Base-by-base conservation (phyloP, 2,113 vertebrate species). In the Pomatostomus ruficeps region DNA sequence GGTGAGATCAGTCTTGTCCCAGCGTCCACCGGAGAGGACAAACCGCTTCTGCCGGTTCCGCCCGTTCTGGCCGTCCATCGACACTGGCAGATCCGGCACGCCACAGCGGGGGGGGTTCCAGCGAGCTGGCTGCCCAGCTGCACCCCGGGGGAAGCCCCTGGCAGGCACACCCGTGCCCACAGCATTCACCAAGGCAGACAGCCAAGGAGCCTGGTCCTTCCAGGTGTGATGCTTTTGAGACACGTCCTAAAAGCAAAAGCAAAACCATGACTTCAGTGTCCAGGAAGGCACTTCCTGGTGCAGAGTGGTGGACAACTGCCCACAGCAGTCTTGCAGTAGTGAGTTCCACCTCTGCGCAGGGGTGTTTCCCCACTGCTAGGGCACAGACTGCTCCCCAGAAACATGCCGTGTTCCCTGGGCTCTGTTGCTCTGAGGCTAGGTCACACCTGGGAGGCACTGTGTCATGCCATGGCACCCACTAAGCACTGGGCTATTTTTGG, bases 1-100 rank as follows among this genome's bases (percentile, higher is more conserved):
- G 45, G 99, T 99, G 95, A 99, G 98, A 81, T 99, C 97, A 0
- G 93, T 98, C 97, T 98, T 99, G 83, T 99, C 98, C 98, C 98
- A 98, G 78, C 98, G 98, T 11, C 98, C 98, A 0, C 99, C 99
- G 0, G 98, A 98, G 74, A 99, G 96, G 45, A 99, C 98, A 0
- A 98, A 99, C 35, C 99, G 98, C 72, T 98, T 98, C 94, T 98
- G 98, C 33, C 99, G 97, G 82, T 98, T 98, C 7, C 95, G 97
- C 7, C 96, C 95, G 2, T 38, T 93, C 28, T 91, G 92, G 12
- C 94, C 49, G 0, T 97, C 96, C 0, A 89, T 96, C 5, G 84
- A 89, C 14, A 2, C 29, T 0, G 98, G 98, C 14, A 96, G 97
- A 97, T 99, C 98, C 0, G 98, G 99, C 15, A 99, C 99, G 0